Evolutionary conservation across 2,888 invertebrate species (phyloP).

Genomic region (Phorcus lineatus): DNA sequence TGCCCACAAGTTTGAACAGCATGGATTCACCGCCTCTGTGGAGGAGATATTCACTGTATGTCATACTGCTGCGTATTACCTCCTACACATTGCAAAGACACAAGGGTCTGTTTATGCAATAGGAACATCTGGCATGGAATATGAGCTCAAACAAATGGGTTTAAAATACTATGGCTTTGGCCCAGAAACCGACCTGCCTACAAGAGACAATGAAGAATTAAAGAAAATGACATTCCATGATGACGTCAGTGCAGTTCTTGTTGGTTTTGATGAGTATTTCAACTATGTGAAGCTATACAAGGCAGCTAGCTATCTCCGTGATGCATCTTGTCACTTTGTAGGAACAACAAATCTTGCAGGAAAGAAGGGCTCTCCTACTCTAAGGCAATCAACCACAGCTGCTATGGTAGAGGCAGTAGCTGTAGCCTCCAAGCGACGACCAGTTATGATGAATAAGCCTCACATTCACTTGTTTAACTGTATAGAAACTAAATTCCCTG

Average conservation of each 20-base stretch:
- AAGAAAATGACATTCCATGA: constrained; percentile 49
- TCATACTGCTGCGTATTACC: constrained; percentile 85
- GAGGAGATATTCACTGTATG: constrained; percentile 89
- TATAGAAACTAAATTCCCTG: constrained; percentile 46
- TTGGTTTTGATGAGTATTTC: constrained; percentile 94
- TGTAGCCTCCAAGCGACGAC: constrained; percentile 47
- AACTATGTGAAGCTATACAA: constrained; percentile 93
- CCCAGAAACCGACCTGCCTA: constrained; percentile 55
- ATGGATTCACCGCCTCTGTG: constrained; percentile 67
- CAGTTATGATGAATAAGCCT: constrained; percentile 64
- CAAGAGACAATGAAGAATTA: constrained; percentile 48
- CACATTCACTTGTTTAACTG: constrained; percentile 53
- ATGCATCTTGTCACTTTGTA: constrained; percentile 87
- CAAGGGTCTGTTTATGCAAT: constrained; percentile 87
- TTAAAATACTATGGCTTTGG: constrained; percentile 85
- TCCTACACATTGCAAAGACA: constrained; percentile 83
- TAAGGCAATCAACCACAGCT: constrained; percentile 59
- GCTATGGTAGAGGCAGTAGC: constrained; percentile 57
- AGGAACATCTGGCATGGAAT: constrained; percentile 87
- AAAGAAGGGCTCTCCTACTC: constrained; percentile 35
- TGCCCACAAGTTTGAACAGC: constrained; percentile 50
- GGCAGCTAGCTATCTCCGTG: constrained; percentile 90
- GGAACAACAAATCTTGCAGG: constrained; percentile 83
- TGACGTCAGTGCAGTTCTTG: constrained; percentile 89
- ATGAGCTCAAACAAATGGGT: constrained; percentile 88